A percentile compares a stretch with the other conserved stretches of the same genome.
phyloP scores from a whole-genome alignment of 2,888 invertebrate species.

The Tiphia femorata region DNA sequence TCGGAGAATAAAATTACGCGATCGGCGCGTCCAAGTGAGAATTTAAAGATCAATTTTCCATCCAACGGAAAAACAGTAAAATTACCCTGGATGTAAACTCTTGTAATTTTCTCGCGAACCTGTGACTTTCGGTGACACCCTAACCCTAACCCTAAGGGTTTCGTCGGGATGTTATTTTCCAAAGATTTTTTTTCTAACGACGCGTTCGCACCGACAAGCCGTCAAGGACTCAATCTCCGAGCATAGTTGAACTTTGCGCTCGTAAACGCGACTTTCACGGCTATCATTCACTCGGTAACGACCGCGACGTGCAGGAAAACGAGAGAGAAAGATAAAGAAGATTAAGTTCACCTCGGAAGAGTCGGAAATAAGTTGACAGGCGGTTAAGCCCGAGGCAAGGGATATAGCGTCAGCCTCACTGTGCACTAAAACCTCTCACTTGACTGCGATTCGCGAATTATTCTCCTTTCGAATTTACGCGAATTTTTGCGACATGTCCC shows the following conservation, averaged over 20 bases:
- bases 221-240: no score
- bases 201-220: neutral
- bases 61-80: no score
- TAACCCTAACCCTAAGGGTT: no score
- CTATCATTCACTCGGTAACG: slow-evolving; percentile 1
- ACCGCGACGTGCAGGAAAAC: neutral
- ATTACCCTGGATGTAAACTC: no score
- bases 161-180: neutral
- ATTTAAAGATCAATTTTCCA: no score
- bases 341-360: neutral
- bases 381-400: slow-evolving; percentile 27
- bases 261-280: slow-evolving; percentile 28
- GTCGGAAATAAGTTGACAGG: slow-evolving; percentile 31
- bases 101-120: no score
- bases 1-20: no score
- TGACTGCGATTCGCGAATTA: no score
- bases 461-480: no score
- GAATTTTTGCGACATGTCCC: no score
- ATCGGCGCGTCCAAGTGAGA: no score
- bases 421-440: slow-evolving; percentile 27
- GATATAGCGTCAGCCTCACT: neutral
- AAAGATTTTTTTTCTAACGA: neutral
- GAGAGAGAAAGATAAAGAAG: neutral
- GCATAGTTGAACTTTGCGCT: neutral
- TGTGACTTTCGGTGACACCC: no score